Conservation (phyloP, 2,888 invertebrate genomes). For the Peribatodes rhomboidaria region DNA sequence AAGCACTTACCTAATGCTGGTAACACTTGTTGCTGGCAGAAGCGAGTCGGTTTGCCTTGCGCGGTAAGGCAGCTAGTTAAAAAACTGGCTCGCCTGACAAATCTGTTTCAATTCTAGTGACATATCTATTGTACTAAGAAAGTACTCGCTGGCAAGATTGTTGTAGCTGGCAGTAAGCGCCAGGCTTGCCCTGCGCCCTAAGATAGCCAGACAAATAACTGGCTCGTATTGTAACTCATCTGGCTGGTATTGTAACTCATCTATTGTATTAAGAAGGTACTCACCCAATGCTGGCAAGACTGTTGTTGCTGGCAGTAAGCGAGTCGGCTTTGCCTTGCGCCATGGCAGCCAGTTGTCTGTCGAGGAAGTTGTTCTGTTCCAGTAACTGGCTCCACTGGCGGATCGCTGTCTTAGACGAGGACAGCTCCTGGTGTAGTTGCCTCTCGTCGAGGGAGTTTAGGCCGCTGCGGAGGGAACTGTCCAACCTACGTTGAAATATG, state of each 20-base stretch:
- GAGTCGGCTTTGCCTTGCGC: constrained; percentile 81
- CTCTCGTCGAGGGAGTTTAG: constrained; percentile 82
- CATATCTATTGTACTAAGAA: neutral
- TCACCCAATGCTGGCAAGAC: constrained; percentile 81
- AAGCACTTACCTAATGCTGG: too few species aligned
- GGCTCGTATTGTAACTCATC: too few species aligned
- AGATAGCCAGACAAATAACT: constrained; percentile 80
- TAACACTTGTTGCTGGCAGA: too few species aligned
- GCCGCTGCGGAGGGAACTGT: constrained; percentile 82
- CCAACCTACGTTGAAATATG: constrained; percentile 62
- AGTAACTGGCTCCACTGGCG: constrained; percentile 82
- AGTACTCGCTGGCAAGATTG: constrained; percentile 76
- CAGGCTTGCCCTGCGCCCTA: constrained; percentile 79
- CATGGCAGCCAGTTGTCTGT: constrained; percentile 79
- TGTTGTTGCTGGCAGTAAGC: constrained; percentile 80
- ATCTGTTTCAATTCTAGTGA: too few species aligned
- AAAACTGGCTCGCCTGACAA: too few species aligned
- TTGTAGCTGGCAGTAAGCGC: constrained; percentile 80
- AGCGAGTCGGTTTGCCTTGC: too few species aligned
- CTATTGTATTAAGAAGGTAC: constrained; percentile 47
- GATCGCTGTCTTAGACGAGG: constrained; percentile 76
- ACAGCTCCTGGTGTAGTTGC: constrained; percentile 79
- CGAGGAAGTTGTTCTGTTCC: constrained; percentile 79
- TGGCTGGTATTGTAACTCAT: too few species aligned
- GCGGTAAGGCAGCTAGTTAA: too few species aligned